phyloP scores from a whole-genome alignment of 1,140 invertebrate species.

The Pseudachorutes palmiensis region DNA sequence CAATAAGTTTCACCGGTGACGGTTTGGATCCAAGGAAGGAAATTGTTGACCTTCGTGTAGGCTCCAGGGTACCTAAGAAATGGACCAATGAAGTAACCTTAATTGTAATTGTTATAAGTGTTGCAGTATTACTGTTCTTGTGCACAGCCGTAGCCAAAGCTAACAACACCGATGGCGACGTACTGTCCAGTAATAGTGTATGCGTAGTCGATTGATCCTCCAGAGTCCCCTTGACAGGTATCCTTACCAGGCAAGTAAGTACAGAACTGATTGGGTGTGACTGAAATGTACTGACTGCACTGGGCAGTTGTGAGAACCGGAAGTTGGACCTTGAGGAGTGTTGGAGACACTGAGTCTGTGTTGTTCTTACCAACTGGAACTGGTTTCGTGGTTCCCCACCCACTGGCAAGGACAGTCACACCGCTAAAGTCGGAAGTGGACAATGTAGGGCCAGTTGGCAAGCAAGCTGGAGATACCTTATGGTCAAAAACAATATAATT shows the following conservation, averaged over 20 bases:
- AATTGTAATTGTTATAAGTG: not conserved
- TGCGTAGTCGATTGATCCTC: slow-evolving; percentile 21
- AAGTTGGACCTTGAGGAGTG: not conserved
- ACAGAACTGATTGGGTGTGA: slow-evolving; percentile 13
- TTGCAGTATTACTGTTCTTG: not conserved
- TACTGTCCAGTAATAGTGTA: not conserved
- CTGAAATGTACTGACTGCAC: not conserved
- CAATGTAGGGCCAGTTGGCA: slow-evolving; percentile 14
- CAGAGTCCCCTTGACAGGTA: slow-evolving; percentile 26
- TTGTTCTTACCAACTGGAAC: not conserved
- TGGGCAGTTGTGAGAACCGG: slow-evolving; percentile 4
- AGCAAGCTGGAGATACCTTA: slow-evolving; percentile 22
- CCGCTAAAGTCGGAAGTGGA: slow-evolving; percentile 15
- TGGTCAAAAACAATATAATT: slow-evolving; percentile 10
- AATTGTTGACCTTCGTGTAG: slow-evolving; percentile 69
- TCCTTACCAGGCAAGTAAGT: not conserved
- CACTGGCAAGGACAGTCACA: slow-evolving; percentile 17
- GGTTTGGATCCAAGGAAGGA: slow-evolving; percentile 68
- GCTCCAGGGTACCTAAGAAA: slow-evolving; percentile 67
- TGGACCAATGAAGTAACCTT: not conserved
- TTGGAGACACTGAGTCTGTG: not conserved
- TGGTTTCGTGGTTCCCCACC: slow-evolving; percentile 31
- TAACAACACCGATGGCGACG: slow-evolving; percentile 19
- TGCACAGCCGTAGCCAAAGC: slow-evolving; percentile 8
- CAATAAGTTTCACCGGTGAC: slow-evolving; percentile 42